Evolutionary conservation across 2,888 invertebrate genomes (phyloP), one percentile per base, ranked within the genome.

Genomic region (Cryptocephalus primarius): DNA sequence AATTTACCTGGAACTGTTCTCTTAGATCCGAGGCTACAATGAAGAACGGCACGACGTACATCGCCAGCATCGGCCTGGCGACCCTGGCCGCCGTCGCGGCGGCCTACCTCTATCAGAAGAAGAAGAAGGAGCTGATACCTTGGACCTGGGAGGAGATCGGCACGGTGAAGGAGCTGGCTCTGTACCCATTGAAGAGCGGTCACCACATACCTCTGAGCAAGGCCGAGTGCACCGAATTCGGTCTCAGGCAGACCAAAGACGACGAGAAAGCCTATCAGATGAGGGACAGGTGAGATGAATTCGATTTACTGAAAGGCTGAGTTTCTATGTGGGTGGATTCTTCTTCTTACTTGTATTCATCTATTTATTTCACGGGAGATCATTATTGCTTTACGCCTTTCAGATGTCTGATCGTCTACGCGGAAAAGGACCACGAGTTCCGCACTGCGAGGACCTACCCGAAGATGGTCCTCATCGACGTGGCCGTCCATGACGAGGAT

Each of bases 361-460:
- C n/a, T n/a, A n/a, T n/a, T n/a, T n/a, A n/a, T n/a, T n/a, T n/a
- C n/a, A n/a, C n/a, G n/a, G n/a, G 1, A 32, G 8, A 42, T 40
- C 11, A 32, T 34, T n/a, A n/a, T n/a, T n/a, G n/a, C n/a, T n/a
- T n/a, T 47, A 22, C 45, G 47, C 22, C 6, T 62, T 61, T 38
- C 50, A 74, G 73, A 55, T 65, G 65, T 58, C 65, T 73, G 49
- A 52, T 73, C 9, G 70, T 72, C 9, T 73, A 71, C 52, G 63
- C 65, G 32, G 71, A 67, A 50, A 64, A 62, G 46, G 69, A 64
- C 32, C 58, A 63, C 32, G 66, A 68, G 56, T 72, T 71, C 50
- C 60, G 66, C 54, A 71, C 73, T 1, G 71, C 66, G 2, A 63
- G 72, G 45, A 68, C 71, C 6, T 68, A 71, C 51, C 73, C 75